Percentiles rank a stretch among this genome's conserved stretches.
These are phyloP conservation scores for Hypothenemus hampei DNA, from an alignment of 1,140 invertebrate genomes.

Conservation along the genomic window DNA sequence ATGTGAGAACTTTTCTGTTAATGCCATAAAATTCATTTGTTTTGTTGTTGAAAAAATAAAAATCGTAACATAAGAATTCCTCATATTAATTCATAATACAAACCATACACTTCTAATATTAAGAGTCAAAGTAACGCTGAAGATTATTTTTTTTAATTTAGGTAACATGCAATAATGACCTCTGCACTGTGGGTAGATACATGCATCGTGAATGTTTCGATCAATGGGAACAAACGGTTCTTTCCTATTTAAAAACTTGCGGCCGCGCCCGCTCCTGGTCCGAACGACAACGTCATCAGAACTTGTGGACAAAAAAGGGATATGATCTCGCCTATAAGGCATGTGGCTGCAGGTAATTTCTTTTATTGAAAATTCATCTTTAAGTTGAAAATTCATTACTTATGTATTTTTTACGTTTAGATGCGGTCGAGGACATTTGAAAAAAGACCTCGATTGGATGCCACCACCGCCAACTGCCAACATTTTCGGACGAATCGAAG, in stretches of 20 bases:
- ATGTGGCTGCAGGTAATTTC: conserved; percentile 66
- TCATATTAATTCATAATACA: no score
- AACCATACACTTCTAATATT: no score
- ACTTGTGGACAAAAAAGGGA: conserved; percentile 96
- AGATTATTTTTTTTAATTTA: conserved; percentile 6
- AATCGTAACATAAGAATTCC: no score
- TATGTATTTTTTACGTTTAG: conserved; percentile 12
- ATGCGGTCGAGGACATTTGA: conserved; percentile 83
- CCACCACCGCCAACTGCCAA: conserved; percentile 53
- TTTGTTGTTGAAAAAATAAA: no score
- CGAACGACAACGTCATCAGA: conserved; percentile 87
- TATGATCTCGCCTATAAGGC: conserved; percentile 91
- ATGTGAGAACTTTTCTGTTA: no score
- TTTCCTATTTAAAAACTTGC: conserved; percentile 83
- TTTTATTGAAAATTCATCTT: neutral
- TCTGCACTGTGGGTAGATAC: conserved; percentile 77
- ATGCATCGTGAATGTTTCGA: conserved; percentile 97
- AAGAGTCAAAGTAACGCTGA: no score
- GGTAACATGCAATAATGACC: conserved; percentile 93
- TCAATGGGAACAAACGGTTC: conserved; percentile 82
- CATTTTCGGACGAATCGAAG: conserved; percentile 44
- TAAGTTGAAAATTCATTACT: neutral
- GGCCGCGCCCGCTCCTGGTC: conserved; percentile 89
- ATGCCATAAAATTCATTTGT: no score
- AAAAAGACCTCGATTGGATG: conserved; percentile 91